Base-by-base conservation (phyloP, 2,888 invertebrate genomes). In the Panopea generosa region DNA sequence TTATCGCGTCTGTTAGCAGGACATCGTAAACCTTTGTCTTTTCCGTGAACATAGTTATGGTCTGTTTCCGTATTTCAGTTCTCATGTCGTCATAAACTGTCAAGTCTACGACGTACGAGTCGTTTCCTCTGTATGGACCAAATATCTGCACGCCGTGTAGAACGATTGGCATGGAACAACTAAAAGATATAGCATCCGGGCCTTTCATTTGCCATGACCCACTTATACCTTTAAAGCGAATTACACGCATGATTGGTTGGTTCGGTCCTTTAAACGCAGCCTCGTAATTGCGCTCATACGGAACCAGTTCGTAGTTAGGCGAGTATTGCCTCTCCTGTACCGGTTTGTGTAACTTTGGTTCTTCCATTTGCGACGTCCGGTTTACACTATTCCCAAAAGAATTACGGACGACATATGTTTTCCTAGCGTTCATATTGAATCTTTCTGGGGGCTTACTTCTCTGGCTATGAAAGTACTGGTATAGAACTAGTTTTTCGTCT, bases 121-220 rank as follows among this genome's bases (percentile, higher is more conserved):
- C 69, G 1, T 22, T 63, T 0, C 47, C 52, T 26, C 29, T 47
- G n/a, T 53, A 50, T 0, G 77, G 71, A n/a, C 75, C 81, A 47
- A 68, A 81, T 7, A 81, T 69, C 49, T 74, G 72, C 18, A 71
- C 57, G 1, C 81, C 81, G 16, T 60, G 59, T 6, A 81, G 38
- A 11, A 57, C 20, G 7, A 81, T 69, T 0, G 71, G 33, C 7
- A 6, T 38, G 1, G 81, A 72, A n/a, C 72, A 72, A 11, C 72
- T 49, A 56, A 81, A 81, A 7, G 66, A 59, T 26, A 81, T 75
- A 24, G 77, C 75, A 49, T 81, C 81, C 4, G 75, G 60, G 2
- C 77, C 72, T 16, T 61, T 68, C 18, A 72, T 53, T n/a, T 66
- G 52, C 81, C 77, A 81, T 0, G 60, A 27, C 11, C 69, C 72